A percentile compares a stretch with the other conserved stretches of the same genome.
These are phyloP conservation scores for Eolophus roseicapilla DNA, from an alignment of 2,113 vertebrate genomes.

Conservation along the genomic window DNA sequence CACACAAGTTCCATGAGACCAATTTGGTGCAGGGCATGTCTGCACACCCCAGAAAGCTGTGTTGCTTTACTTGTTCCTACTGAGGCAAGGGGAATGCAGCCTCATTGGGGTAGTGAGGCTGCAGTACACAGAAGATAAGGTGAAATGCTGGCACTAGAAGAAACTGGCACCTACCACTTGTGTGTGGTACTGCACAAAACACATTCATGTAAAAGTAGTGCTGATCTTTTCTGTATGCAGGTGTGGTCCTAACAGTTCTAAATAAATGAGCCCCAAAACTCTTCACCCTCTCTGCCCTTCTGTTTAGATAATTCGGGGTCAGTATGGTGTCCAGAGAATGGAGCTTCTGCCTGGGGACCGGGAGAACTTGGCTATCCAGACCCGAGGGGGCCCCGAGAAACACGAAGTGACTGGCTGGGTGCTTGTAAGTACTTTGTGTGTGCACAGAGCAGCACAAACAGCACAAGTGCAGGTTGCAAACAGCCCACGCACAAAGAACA, in stretches of 20 bases:
- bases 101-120: not conserved
- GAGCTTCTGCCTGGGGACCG: slow-evolving; percentile 89
- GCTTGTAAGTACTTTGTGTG: slow-evolving; percentile 76
- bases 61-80: not conserved
- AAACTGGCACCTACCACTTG: not conserved
- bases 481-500: not conserved
- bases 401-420: slow-evolving; percentile 96
- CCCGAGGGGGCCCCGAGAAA: slow-evolving; percentile 91
- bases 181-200: not conserved
- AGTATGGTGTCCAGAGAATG: slow-evolving; percentile 75
- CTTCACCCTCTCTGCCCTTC: not conserved
- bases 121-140: rapidly evolving
- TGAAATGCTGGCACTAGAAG: not conserved
- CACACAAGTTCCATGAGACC: not conserved
- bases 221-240: not conserved
- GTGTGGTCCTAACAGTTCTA: not conserved
- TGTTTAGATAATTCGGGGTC: slow-evolving; percentile 68
- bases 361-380: slow-evolving; percentile 92
- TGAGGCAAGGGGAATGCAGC: not conserved
- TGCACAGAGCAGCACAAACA: not conserved
- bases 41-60: not conserved
- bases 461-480: not conserved
- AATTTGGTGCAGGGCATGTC: not conserved
- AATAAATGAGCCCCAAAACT: not conserved
- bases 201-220: not conserved